Percentiles rank a stretch among this genome's conserved stretches.
Evolutionary conservation across 2,113 vertebrate species (phyloP).

Genomic region (Alexandromys fortis): DNA sequence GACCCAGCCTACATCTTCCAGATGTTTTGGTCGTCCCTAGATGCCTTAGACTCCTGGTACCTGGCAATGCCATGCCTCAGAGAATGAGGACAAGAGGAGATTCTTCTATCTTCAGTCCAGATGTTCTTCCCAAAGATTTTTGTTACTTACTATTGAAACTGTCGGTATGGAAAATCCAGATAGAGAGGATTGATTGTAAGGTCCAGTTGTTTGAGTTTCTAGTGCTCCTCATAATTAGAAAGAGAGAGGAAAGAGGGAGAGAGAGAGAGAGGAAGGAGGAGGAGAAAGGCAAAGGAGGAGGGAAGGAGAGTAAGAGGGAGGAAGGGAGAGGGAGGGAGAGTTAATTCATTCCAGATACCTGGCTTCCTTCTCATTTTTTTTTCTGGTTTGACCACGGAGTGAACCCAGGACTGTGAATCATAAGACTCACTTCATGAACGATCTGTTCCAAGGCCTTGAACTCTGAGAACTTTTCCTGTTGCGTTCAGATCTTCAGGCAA

Average conservation of each 20-base stretch:
- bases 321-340: neutral
- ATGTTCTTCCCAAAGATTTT: neutral
- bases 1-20: no score
- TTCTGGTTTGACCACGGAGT: slow-evolving; percentile 69
- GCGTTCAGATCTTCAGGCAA: neutral
- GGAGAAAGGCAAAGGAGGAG: neutral
- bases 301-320: neutral
- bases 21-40: neutral
- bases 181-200: neutral
- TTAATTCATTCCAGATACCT: slow-evolving; percentile 79
- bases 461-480: slow-evolving; percentile 23
- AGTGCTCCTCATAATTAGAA: neutral
- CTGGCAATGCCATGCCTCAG: no score
- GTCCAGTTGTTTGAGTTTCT: slow-evolving; percentile 23
- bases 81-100: neutral
- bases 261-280: neutral
- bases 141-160: neutral
- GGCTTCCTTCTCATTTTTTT: slow-evolving; percentile 42
- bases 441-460: slow-evolving; percentile 49
- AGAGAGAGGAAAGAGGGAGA: neutral
- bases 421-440: slow-evolving; percentile 22
- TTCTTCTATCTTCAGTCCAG: no score
- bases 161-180: neutral
- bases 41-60: no score
- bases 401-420: slow-evolving; percentile 73